Base-by-base conservation (phyloP, 37 sponge, comb jelly and placozoan genomes). In the Ianthella basta region DNA sequence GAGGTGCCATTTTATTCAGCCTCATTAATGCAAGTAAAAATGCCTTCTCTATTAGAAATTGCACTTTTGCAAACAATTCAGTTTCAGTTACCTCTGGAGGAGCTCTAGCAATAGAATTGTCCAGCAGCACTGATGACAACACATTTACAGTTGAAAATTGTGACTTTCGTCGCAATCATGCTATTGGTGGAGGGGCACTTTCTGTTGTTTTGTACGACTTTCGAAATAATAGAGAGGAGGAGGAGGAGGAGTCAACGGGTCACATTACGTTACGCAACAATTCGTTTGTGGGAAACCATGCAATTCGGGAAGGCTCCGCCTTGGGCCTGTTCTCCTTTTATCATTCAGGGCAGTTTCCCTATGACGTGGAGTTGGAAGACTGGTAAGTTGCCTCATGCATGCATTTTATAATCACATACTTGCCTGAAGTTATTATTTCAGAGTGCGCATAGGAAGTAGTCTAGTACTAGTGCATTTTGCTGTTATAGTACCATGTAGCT, bases 301-400 rank as follows among this genome's bases (percentile, higher is more conserved):
- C 90, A 15, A 0, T 67, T 4, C 85, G 80, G 27, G 94, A 94
- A 33, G 91, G 94, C 20, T 89, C 94, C 19, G 91, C 91, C 61
- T 86, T 94, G 27, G 91, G 94, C 2, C 78, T 94, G 39, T 90
- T 94, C 61, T 94, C 94, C 15, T 69, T 90, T 32, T 83, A 88
- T 44, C 88, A 86, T 82, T 88, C 85, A 21, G 91, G 90, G 24
- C 84, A 87, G n/a, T n/a, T n/a, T n/a, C n/a, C n/a, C n/a, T n/a
- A n/a, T n/a, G n/a, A n/a, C n/a, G n/a, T n/a, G n/a, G n/a, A n/a
- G n/a, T n/a, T n/a, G n/a, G n/a, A n/a, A n/a, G n/a, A n/a, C n/a
- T n/a, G n/a, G n/a, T n/a, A n/a, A n/a, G n/a, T n/a, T n/a, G n/a
- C n/a, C n/a, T n/a, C n/a, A n/a, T n/a, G n/a, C n/a, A n/a, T n/a